phyloP scores from a whole-genome alignment of 2,113 vertebrate genomes.

The Thomomys bottae region DNA sequence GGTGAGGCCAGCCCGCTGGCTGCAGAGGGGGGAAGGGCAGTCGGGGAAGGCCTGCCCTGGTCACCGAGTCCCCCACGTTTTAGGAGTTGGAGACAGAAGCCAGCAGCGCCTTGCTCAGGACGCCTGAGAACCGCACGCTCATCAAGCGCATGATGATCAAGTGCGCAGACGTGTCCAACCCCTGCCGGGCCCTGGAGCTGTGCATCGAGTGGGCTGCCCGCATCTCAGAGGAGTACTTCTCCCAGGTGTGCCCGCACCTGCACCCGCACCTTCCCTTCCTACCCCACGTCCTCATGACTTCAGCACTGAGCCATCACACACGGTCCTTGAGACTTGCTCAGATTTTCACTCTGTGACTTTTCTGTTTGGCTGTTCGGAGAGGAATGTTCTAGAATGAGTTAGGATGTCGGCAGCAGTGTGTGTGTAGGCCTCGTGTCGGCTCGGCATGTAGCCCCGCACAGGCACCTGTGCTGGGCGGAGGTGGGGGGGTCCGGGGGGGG shows the following conservation, averaged over 20 bases:
- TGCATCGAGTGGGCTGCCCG: conserved; percentile 97
- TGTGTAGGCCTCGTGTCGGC: no score
- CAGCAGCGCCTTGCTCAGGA: conserved; percentile 89
- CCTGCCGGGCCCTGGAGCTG: conserved; percentile 92
- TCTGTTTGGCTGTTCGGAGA: neutral
- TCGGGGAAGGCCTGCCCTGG: neutral
- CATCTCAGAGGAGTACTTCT: conserved; percentile 99
- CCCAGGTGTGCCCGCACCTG: no score
- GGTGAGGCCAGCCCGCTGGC: conserved; percentile 84
- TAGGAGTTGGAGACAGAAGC: conserved; percentile 88
- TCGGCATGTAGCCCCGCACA: no score
- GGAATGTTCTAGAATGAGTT: neutral
- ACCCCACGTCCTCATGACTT: no score
- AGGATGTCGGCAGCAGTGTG: no score
- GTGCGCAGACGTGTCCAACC: conserved; percentile 97
- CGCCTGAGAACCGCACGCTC: conserved; percentile 95
- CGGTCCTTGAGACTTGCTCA: no score
- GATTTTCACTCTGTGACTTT: neutral
- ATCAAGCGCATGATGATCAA: conserved; percentile 99
- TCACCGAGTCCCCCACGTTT: neutral
- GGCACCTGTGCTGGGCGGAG: neutral
- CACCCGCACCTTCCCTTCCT: no score
- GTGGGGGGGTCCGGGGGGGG: neutral
- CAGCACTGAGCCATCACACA: no score
- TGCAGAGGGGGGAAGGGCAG: neutral